phyloP scores from a whole-genome alignment of 2,888 invertebrate species.

The Falcaria lacertinaria region DNA sequence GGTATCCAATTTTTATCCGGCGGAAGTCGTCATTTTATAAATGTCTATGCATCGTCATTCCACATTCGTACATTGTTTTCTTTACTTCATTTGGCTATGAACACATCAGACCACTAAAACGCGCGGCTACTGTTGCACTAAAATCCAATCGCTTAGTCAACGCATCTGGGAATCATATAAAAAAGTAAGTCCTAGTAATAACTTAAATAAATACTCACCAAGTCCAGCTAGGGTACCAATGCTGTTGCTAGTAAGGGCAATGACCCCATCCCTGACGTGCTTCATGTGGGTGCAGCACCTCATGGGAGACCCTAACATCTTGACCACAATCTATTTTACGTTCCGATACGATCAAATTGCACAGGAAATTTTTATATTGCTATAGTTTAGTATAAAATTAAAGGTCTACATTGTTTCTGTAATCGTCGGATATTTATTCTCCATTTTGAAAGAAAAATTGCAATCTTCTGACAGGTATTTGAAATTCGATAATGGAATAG shows the following conservation, averaged over 20 bases:
- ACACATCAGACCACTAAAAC: too few relatives aligned
- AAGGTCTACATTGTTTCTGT: conserved; percentile 49
- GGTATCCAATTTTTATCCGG: too few relatives aligned
- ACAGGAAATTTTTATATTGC: too few relatives aligned
- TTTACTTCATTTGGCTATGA: too few relatives aligned
- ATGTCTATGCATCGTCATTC: too few relatives aligned
- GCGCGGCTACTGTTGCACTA: too few relatives aligned
- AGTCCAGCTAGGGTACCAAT: conserved; percentile 20
- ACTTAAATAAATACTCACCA: conserved; percentile 28
- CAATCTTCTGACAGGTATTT: conserved; percentile 34
- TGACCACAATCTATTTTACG: conserved; percentile 12
- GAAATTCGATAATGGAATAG: conserved; percentile 32
- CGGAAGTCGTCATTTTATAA: too few relatives aligned
- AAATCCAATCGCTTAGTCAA: too few relatives aligned
- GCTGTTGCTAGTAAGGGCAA: conserved; percentile 25
- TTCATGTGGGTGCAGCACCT: conserved; percentile 35
- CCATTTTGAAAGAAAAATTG: conserved; percentile 25
- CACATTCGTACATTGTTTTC: too few relatives aligned
- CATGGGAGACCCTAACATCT: conserved; percentile 41
- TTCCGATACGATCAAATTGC: conserved; percentile 6
- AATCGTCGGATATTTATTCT: conserved; percentile 21
- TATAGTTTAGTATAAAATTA: conserved; percentile 22
- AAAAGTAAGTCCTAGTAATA: too few relatives aligned
- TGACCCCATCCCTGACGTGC: conserved; percentile 29
- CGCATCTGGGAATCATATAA: too few relatives aligned